Evolutionary conservation across 2,113 vertebrate species (phyloP).

Genomic region (Miniopterus natalensis): DNA sequence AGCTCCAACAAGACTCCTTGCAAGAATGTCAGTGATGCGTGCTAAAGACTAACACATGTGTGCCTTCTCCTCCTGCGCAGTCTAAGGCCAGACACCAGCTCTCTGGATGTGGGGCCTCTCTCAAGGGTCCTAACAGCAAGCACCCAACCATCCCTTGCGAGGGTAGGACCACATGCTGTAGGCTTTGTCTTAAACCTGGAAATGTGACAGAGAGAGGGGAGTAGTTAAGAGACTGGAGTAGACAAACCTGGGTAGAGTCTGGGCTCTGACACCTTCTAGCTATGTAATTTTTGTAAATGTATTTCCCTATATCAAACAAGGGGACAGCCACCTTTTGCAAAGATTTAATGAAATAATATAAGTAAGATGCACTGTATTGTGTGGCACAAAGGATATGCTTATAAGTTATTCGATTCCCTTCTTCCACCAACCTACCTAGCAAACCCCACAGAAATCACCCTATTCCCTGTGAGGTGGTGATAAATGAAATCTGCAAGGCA

Average conservation of each 20-base stretch:
- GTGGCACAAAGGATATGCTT: background rate
- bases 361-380: too few species aligned
- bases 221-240: background rate
- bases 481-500: background rate
- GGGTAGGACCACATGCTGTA: background rate
- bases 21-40: background rate
- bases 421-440: background rate
- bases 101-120: background rate
- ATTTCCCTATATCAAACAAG: background rate
- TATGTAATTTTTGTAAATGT: background rate
- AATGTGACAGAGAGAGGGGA: background rate
- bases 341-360: background rate
- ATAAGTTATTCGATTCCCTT: background rate
- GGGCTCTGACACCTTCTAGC: background rate
- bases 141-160: background rate
- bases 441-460: background rate
- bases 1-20: background rate
- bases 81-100: background rate
- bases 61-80: background rate
- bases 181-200: background rate
- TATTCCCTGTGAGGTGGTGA: background rate
- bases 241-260: background rate
- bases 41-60: conserved; percentile 6
- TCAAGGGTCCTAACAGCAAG: background rate
- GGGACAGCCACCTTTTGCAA: background rate